A percentile compares a stretch with the other conserved stretches of the same genome.
Conservation (phyloP, 1,140 invertebrate genomes). For the Papilio glaucus region DNA sequence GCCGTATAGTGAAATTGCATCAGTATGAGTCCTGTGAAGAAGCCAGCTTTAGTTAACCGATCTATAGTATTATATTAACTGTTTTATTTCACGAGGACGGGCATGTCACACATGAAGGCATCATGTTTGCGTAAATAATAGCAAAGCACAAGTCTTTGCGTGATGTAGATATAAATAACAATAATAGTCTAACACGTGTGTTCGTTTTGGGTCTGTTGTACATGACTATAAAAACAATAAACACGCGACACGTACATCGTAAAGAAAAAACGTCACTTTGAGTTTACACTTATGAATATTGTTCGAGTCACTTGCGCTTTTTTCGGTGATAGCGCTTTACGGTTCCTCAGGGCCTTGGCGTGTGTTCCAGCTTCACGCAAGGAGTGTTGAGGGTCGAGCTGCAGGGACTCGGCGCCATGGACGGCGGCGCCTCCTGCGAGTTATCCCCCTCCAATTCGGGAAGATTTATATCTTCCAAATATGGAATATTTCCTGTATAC, state of each 20-base stretch:
- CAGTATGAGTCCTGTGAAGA: too few relatives aligned
- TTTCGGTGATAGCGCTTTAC: constrained; percentile 40
- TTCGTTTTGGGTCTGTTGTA: too few relatives aligned
- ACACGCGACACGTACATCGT: background rate
- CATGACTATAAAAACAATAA: too few relatives aligned
- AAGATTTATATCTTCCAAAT: constrained; percentile 79
- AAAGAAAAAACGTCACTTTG: background rate
- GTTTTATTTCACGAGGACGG: too few relatives aligned
- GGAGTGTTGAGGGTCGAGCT: constrained; percentile 76
- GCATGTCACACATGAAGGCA: too few relatives aligned
- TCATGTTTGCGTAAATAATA: too few relatives aligned
- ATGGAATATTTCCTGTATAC: constrained; percentile 81
- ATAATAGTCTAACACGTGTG: too few relatives aligned
- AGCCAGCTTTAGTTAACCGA: too few relatives aligned
- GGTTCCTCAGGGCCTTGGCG: constrained; percentile 54
- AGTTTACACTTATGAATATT: background rate
- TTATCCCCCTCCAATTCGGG: constrained; percentile 71
- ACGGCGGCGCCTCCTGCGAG: constrained; percentile 51
- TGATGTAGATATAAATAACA: too few relatives aligned
- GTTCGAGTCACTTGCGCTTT: constrained; percentile 31
- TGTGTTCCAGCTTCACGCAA: constrained; percentile 57
- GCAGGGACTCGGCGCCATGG: constrained; percentile 54
- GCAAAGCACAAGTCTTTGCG: too few relatives aligned
- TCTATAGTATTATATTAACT: too few relatives aligned
- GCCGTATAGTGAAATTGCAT: too few relatives aligned